Percentiles rank a stretch among this genome's conserved stretches.
These are phyloP conservation scores for Cataglyphis rosenhaueri DNA, from an alignment of 2,888 invertebrate species.

Conservation along the genomic window DNA sequence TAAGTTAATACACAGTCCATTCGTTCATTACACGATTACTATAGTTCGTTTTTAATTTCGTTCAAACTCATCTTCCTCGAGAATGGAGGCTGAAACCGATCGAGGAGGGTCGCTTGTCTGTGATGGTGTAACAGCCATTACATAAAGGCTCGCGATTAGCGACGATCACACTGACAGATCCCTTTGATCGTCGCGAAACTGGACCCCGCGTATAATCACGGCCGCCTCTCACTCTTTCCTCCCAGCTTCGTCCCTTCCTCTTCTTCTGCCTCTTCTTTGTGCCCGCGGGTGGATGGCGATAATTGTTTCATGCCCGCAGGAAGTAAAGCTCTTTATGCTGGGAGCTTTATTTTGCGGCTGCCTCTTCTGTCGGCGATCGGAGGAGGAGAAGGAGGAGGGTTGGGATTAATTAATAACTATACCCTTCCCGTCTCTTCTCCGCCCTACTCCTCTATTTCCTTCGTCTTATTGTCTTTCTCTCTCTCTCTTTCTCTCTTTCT, in stretches of 20 bases:
- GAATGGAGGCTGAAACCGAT: constrained; percentile 62
- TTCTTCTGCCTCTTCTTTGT: constrained; percentile 71
- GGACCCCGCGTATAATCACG: constrained; percentile 76
- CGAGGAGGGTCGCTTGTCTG: constrained; percentile 56
- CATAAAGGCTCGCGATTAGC: constrained; percentile 73
- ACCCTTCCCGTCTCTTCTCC: constrained; percentile 56
- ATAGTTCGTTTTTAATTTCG: constrained; percentile 63
- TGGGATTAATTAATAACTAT: constrained; percentile 82
- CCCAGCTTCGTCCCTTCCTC: constrained; percentile 57
- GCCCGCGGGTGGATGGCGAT: constrained; percentile 73
- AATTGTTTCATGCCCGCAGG: constrained; percentile 78
- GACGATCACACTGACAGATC: constrained; percentile 68
- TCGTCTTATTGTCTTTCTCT: constrained; percentile 17
- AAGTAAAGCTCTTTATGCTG: constrained; percentile 77
- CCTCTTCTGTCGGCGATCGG: constrained; percentile 65
- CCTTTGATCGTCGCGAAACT: constrained; percentile 77
- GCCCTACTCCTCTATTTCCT: constrained; percentile 13
- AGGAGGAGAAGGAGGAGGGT: constrained; percentile 65
- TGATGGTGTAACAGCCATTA: constrained; percentile 61
- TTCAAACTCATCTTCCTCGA: constrained; percentile 55
- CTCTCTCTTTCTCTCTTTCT: constrained; percentile 14
- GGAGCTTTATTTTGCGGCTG: constrained; percentile 80
- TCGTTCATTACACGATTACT: constrained; percentile 35
- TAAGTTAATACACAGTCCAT: not conserved
- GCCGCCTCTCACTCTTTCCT: constrained; percentile 37